Conservation (phyloP, 1,140 invertebrate genomes). For the Mesaphorura yosii region DNA sequence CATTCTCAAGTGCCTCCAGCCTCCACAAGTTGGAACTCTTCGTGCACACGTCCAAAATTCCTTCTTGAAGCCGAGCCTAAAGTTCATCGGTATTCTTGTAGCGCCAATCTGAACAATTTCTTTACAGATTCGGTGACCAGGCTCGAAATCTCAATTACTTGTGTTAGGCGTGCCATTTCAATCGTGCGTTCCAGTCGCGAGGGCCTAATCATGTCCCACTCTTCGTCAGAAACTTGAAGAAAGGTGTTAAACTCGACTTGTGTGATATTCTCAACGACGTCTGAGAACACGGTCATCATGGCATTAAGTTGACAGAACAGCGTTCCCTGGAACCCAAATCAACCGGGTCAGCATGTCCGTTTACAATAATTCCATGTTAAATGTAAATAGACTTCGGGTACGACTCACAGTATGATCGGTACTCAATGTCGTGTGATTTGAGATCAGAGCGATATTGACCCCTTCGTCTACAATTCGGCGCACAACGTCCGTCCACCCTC, state of each 20-base stretch:
- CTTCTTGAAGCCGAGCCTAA: slow-evolving; percentile 41
- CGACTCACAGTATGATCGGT: slow-evolving; percentile 43
- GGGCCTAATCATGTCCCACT: slow-evolving; percentile 62
- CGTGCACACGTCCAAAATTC: slow-evolving; percentile 42
- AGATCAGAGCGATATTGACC: slow-evolving; percentile 67
- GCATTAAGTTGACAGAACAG: slow-evolving; percentile 52
- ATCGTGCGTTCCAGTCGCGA: slow-evolving; percentile 39
- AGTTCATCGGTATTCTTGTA: no score
- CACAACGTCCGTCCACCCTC: slow-evolving; percentile 42
- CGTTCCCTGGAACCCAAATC: slow-evolving; percentile 41
- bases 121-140: no score
- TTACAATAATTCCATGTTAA: background rate
- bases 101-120: no score
- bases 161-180: background rate
- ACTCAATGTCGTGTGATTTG: slow-evolving; percentile 48
- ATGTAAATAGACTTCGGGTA: background rate
- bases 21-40: slow-evolving; percentile 48
- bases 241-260: slow-evolving; percentile 53
- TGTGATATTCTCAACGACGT: slow-evolving; percentile 51
- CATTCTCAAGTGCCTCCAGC: slow-evolving; percentile 52
- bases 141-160: background rate
- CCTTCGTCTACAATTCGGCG: slow-evolving; percentile 50
- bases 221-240: slow-evolving; percentile 61
- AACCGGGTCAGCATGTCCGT: background rate
- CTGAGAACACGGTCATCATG: slow-evolving; percentile 47